Percentiles rank a stretch among this genome's conserved stretches.
Conservation (phyloP, 2,797 vertebrate species). For the Morus bassanus region DNA sequence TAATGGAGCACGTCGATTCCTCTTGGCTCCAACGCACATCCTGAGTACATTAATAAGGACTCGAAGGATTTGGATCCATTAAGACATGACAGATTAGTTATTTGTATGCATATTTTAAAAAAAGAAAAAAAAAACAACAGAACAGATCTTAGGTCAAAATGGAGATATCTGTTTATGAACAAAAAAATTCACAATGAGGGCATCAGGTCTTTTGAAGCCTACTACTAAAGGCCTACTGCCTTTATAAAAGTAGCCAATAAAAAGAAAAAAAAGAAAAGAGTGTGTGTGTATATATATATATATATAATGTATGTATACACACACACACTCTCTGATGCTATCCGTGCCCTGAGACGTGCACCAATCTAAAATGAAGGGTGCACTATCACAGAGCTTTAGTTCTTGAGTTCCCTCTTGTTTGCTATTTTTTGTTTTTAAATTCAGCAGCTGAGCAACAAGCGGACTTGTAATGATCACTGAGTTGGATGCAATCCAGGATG, state of each 20-base stretch:
- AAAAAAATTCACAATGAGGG: neutral
- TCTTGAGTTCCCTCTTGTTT: neutral
- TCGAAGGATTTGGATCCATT: neutral
- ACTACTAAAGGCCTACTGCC: neutral
- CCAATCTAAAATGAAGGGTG: accelerated
- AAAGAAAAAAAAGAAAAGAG: neutral
- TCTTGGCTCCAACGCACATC: neutral
- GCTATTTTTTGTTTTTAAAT: neutral
- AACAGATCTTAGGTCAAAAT: neutral
- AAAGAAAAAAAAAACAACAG: accelerated
- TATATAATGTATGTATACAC: neutral
- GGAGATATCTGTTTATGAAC: neutral
- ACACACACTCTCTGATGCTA: neutral
- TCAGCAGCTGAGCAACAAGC: neutral
- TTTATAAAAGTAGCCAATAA: neutral
- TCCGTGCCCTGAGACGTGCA: neutral
- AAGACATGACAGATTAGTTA: neutral
- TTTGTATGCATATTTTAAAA: neutral
- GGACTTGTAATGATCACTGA: neutral
- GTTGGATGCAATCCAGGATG: neutral
- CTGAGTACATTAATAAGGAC: neutral
- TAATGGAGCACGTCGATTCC: neutral
- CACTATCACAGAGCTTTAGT: neutral
- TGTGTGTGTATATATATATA: neutral
- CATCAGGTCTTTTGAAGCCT: neutral